Evolutionary conservation across 2,888 invertebrate species (phyloP), one percentile per base, ranked within the genome.

Genomic region (Drosophila meridionalis): DNA sequence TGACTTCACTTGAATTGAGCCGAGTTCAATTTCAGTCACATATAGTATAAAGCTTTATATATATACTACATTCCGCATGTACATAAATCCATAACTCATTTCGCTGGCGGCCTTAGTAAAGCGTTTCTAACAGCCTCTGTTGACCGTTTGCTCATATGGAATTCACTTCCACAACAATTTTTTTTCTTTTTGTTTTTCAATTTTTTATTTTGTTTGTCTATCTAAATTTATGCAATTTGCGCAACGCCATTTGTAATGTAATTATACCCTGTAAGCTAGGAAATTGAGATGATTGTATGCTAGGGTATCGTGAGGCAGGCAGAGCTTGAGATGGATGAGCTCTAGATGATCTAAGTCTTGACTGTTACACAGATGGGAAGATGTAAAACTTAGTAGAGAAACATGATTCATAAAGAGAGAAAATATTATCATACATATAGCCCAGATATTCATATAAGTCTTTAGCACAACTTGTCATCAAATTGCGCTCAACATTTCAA

Each of bases 151-250:
- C 36, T 61, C 62, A 58, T 62, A 57, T 68, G 83, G 65, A 83
- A 76, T 74, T 85, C 60, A 60, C 66, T 78, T 58, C 62, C 58
- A 73, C 52, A 36, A 36, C 52, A 52, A 36, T 34, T 42, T 38
- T 38, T 12, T 12, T 7, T 7, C n/a, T 3, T 40, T 42, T 30
- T 56, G 11, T 0, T 26, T 28, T 28, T 55, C 28, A 36, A 48
- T 47, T 32, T 47, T 50, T 34, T 14, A 8, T 55, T 55, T 55
- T 14, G 26, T 55, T 38, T 43, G 78, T 52, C 47, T 52, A 45
- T 56, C 47, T 69, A 75, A 88, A 82, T 85, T 80, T 85, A 87
- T 83, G 83, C 88, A 72, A 72, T 77, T 61, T 69, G 58, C 55
- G 53, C 82, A 69, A 68, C 83, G 82, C 73, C 71, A 73, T 84